A percentile compares a stretch with the other conserved stretches of the same genome.
Evolutionary conservation across 2,888 invertebrate species (phyloP).

Genomic region (Polyommatus iphigenia): DNA sequence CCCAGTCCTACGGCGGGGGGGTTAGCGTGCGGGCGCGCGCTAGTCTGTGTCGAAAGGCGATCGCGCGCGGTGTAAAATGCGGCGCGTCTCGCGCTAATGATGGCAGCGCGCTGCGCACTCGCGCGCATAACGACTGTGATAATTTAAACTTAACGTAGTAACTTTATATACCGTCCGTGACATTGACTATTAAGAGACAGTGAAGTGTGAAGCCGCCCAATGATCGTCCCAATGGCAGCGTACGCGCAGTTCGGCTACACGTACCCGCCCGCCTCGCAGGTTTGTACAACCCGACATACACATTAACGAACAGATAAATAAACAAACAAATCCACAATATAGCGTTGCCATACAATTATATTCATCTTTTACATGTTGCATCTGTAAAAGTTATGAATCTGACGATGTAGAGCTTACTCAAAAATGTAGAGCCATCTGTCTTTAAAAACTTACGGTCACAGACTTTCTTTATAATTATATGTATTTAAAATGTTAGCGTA

Average conservation of each 20-base stretch:
- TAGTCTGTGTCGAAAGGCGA: conserved; percentile 73
- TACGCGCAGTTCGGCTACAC: conserved; percentile 96
- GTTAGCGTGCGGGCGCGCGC: conserved; percentile 72
- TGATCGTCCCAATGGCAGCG: conserved; percentile 84
- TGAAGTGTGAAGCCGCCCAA: conserved; percentile 78
- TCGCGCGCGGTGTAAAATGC: conserved; percentile 71
- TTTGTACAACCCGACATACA: conserved; percentile 65
- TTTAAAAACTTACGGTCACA: background rate
- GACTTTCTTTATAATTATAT: background rate
- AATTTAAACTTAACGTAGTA: conserved; percentile 61
- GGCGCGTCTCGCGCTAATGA: conserved; percentile 71
- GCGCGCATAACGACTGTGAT: conserved; percentile 76
- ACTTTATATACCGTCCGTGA: conserved; percentile 61
- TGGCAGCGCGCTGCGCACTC: conserved; percentile 74
- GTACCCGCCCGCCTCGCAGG: conserved; percentile 96
- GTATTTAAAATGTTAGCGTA: too few relatives aligned
- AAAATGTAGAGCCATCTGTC: background rate
- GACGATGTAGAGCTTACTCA: background rate
- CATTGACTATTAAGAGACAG: conserved; percentile 75
- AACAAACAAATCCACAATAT: background rate
- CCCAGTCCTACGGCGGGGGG: conserved; percentile 74
- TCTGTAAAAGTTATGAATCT: background rate
- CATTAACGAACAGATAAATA: conserved; percentile 3
- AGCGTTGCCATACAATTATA: background rate
- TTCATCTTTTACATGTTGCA: background rate